Conservation (phyloP, 2,797 vertebrate species). For the Xiphorhynchus erythropygius region DNA sequence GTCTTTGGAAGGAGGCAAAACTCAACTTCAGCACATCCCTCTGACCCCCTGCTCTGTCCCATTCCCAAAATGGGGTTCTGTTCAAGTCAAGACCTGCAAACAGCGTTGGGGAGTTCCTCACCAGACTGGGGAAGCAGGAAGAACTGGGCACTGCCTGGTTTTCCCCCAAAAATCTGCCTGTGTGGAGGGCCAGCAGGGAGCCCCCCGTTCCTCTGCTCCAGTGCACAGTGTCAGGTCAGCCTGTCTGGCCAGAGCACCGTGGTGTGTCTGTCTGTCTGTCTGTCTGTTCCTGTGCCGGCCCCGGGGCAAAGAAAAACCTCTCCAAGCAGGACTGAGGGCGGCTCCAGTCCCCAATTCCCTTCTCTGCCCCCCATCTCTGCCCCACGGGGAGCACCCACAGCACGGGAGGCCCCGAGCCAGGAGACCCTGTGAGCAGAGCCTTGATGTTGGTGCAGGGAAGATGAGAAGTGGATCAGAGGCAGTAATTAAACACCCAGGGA, state of each 20-base stretch:
- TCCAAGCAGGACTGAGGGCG: not conserved
- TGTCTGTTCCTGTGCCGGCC: not conserved
- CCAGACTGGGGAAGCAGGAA: accelerated
- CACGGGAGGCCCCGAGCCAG: not conserved
- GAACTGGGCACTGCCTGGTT: accelerated
- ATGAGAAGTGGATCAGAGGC: not conserved
- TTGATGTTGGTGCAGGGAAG: not conserved
- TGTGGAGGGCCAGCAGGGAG: not conserved
- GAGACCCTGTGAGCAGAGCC: not conserved
- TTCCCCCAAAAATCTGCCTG: accelerated
- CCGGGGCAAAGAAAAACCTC: accelerated
- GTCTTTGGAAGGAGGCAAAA: not conserved
- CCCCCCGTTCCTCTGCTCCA: accelerated
- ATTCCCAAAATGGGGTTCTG: accelerated
- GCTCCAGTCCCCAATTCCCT: not conserved
- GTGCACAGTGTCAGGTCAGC: not conserved
- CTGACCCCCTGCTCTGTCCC: accelerated
- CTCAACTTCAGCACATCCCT: not conserved
- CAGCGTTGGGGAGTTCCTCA: accelerated
- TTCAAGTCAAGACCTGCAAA: not conserved
- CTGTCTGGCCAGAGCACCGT: not conserved
- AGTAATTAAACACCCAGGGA: not conserved
- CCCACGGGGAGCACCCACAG: not conserved
- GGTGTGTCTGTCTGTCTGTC: not conserved
- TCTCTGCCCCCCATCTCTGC: not conserved